Conservation (phyloP, 2,113 vertebrate species). For the cattle (Bos taurus) region ARS-UCD2.0 NC_037351.1:50198501-50199000, state of each 20-base stretch:
- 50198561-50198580: not conserved
- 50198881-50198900: not conserved
- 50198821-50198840: not conserved
- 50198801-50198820: not conserved
- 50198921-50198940: not conserved
- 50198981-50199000: not conserved
- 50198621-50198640: not conserved
- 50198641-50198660: not conserved
- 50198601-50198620: not conserved
- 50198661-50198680: not conserved
- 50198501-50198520: not conserved
- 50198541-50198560: not conserved
- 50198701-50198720: not conserved
- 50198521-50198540: not conserved
- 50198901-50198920: not conserved
- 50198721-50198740: not conserved
- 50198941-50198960: not conserved
- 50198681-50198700: not conserved
- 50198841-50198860: not conserved
- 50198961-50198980: not conserved
- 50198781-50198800: not conserved
- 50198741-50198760: accelerated
- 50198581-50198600: not conserved
- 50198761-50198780: not conserved
- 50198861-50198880: not conserved